A percentile compares a stretch with the other conserved stretches of the same genome.
These are phyloP conservation scores for Cephalopholis sonnerati DNA, from an alignment of 2,113 vertebrate species.

Conservation along the genomic window DNA sequence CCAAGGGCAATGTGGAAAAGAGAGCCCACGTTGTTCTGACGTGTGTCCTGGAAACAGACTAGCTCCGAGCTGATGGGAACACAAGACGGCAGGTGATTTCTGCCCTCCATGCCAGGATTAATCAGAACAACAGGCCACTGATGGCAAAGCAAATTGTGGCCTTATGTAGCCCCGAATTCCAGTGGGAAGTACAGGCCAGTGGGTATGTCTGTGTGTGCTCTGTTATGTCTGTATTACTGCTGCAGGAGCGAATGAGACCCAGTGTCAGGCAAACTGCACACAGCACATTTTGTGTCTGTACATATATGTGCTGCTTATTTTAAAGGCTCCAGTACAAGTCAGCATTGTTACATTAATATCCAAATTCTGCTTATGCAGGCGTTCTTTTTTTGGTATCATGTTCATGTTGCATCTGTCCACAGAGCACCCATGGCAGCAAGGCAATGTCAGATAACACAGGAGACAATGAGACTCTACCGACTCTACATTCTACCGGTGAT, in stretches of 20 bases:
- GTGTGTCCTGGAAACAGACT: constrained; percentile 73
- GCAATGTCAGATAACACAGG: constrained; percentile 36
- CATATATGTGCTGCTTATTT: neutral
- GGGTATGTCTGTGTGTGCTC: constrained; percentile 36
- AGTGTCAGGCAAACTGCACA: constrained; percentile 4
- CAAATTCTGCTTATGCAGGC: constrained; percentile 24
- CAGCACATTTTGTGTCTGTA: neutral
- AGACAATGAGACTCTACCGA: constrained; percentile 27
- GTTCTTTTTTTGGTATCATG: constrained; percentile 20
- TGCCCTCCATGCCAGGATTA: constrained; percentile 66
- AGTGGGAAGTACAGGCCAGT: constrained; percentile 36
- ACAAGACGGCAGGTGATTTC: constrained; percentile 79
- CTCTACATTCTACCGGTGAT: constrained; percentile 4
- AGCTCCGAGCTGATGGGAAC: constrained; percentile 70
- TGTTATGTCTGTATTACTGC: constrained; percentile 15
- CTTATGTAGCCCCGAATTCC: constrained; percentile 49
- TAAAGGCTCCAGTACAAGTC: neutral
- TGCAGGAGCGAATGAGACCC: constrained; percentile 5
- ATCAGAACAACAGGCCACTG: constrained; percentile 72
- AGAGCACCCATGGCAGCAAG: neutral
- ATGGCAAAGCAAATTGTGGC: constrained; percentile 54
- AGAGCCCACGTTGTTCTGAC: constrained; percentile 77
- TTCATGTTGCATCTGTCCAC: constrained; percentile 28
- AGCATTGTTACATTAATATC: constrained; percentile 21
- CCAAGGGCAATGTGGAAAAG: constrained; percentile 68